A percentile compares a stretch with the other conserved stretches of the same genome.
Evolutionary conservation across 1,140 invertebrate genomes (phyloP).

Genomic region (Augochlora pura): DNA sequence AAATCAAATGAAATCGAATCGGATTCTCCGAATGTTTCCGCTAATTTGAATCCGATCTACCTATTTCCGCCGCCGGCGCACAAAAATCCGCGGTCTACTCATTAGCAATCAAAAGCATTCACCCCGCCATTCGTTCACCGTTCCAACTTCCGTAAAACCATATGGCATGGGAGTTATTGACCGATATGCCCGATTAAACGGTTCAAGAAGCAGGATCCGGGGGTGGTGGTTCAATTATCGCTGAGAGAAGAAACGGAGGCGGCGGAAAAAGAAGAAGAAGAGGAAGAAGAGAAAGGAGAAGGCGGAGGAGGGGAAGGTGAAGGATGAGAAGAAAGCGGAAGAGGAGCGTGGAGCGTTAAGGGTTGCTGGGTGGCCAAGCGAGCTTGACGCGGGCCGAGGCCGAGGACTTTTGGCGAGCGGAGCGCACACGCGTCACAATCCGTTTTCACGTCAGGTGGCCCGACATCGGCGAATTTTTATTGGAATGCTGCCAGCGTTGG

Average conservation of each 20-base stretch:
- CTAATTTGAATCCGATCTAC: too few species aligned
- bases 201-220: not conserved
- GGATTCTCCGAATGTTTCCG: too few species aligned
- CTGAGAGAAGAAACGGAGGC: too few species aligned
- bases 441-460: conserved; percentile 30
- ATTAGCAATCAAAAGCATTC: not conserved
- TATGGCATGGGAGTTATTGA: too few species aligned
- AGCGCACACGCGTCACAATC: conserved; percentile 22
- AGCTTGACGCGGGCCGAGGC: not conserved
- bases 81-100: too few species aligned
- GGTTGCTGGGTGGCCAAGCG: not conserved
- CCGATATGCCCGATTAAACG: not conserved
- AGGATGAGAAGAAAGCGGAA: not conserved
- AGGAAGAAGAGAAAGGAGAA: not conserved
- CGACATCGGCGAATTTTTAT: conserved; percentile 47
- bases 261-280: too few species aligned
- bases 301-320: too few species aligned
- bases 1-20: too few species aligned
- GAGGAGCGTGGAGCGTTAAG: not conserved
- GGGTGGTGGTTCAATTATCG: not conserved
- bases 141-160: too few species aligned
- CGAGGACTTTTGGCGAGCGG: conserved; percentile 6
- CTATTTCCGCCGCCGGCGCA: too few species aligned
- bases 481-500: conserved; percentile 47
- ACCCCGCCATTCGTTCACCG: too few species aligned